These are phyloP conservation scores for Anas flavirostris DNA, from an alignment of 2,797 vertebrate genomes.

Conservation along the genomic window DNA sequence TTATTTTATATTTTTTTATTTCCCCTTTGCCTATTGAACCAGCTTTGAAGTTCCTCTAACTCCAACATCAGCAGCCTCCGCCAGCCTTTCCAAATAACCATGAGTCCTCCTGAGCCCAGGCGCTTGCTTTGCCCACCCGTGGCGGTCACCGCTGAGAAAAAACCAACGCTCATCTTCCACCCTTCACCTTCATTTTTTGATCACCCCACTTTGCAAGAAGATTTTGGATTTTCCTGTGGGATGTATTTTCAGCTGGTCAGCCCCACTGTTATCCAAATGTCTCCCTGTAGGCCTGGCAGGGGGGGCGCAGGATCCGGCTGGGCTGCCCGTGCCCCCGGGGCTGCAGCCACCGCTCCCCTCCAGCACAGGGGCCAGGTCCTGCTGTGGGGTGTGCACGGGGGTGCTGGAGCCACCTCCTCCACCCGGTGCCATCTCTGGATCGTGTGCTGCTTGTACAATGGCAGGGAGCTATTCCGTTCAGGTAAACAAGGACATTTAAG, in stretches of 20 bases:
- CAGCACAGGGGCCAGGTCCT: too few species aligned
- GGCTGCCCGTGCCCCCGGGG: too few species aligned
- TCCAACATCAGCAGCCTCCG: not conserved
- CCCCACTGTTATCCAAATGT: not conserved
- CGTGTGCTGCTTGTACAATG: not conserved
- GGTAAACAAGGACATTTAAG: constrained; percentile 41
- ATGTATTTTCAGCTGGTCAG: not conserved
- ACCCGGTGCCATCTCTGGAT: not conserved
- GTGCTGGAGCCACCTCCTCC: not conserved
- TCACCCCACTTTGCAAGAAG: not conserved
- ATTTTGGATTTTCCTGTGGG: not conserved
- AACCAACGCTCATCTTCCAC: not conserved
- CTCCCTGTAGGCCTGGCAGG: not conserved
- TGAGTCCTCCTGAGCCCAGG: not conserved
- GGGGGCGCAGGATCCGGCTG: not conserved
- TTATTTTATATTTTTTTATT: not conserved
- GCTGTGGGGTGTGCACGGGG: not conserved
- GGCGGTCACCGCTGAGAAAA: not conserved
- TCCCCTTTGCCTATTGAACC: fast-evolving
- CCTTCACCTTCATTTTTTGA: not conserved
- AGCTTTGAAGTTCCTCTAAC: not conserved
- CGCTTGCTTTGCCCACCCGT: not conserved
- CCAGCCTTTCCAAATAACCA: not conserved
- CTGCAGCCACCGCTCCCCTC: too few species aligned
- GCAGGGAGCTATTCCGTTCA: not conserved